These are phyloP conservation scores for Halichoeres trimaculatus DNA, from an alignment of 2,113 vertebrate genomes.

Conservation along the genomic window DNA sequence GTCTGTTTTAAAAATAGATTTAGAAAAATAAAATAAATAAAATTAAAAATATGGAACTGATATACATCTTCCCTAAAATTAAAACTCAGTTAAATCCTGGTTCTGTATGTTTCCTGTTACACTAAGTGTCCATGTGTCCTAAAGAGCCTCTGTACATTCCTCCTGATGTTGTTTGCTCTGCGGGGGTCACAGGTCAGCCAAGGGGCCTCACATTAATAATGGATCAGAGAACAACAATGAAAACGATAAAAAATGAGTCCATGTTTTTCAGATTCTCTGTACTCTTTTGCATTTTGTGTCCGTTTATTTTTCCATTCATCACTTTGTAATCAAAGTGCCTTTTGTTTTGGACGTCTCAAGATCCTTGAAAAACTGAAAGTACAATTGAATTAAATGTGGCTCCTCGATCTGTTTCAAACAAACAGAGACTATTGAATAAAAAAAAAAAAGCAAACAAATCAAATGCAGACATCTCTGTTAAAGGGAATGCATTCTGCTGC, in stretches of 20 bases:
- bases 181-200: slow-evolving; percentile 9
- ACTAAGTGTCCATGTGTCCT: neutral
- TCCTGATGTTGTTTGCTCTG: no score
- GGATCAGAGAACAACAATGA: neutral
- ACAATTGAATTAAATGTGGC: neutral
- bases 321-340: neutral
- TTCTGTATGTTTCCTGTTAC: neutral
- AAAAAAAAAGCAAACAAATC: no score
- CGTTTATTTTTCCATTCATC: neutral
- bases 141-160: slow-evolving; percentile 22
- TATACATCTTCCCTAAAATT: no score
- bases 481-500: neutral
- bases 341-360: neutral
- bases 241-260: slow-evolving; percentile 2
- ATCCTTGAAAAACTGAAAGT: neutral
- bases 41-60: no score
- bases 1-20: no score
- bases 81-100: neutral
- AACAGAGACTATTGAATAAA: neutral
- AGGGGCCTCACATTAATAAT: slow-evolving; percentile 12
- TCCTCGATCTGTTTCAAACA: neutral
- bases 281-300: neutral
- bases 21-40: no score
- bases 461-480: neutral
- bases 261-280: neutral